Percentiles rank a stretch among this genome's conserved stretches.
Conservation (phyloP, 2,113 vertebrate species). For the Eupsittula cactorum region DNA sequence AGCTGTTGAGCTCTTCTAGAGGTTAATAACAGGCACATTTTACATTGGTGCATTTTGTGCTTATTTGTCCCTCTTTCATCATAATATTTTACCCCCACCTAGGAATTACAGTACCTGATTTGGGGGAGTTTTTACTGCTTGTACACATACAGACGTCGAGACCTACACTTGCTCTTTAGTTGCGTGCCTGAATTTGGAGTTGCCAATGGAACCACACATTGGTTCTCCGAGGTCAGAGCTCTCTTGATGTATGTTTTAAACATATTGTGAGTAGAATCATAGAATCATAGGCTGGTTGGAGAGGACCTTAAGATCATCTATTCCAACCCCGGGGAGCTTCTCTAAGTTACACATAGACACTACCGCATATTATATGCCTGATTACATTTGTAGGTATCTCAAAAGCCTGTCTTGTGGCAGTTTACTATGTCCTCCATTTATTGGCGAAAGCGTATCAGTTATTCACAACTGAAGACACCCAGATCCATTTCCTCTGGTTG, state of each 20-base stretch:
- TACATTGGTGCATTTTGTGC: neutral
- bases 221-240: neutral
- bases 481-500: slow-evolving; percentile 13
- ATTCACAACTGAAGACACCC: neutral
- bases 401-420: neutral
- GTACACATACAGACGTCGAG: neutral
- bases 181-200: neutral
- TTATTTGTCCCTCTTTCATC: neutral
- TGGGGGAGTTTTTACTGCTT: neutral
- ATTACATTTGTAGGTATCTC: neutral
- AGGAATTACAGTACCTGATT: too few relatives aligned
- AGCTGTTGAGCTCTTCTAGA: neutral
- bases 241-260: neutral
- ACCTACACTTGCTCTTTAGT: neutral
- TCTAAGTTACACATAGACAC: neutral
- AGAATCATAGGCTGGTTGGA: neutral
- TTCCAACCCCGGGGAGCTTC: neutral
- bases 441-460: neutral
- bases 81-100: neutral
- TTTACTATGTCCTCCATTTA: neutral
- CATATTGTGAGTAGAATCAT: neutral
- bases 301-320: neutral
- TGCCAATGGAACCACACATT: neutral
- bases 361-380: neutral
- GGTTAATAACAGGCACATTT: neutral